Evolutionary conservation across 2,888 invertebrate genomes (phyloP), one percentile per base, ranked within the genome.

Genomic region (Chymomyza fuscimana): DNA sequence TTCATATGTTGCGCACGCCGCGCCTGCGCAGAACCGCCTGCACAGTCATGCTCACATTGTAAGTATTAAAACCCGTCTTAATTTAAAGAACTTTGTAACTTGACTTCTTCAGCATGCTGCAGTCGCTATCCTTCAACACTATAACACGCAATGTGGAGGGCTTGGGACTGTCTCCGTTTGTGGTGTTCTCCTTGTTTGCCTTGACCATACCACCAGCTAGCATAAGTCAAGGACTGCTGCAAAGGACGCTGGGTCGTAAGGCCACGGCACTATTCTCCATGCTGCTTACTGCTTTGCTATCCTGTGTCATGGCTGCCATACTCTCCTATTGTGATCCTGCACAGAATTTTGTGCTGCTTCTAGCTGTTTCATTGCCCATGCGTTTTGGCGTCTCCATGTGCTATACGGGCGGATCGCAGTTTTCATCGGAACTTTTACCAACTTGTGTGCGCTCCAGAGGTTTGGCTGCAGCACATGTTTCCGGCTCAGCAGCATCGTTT

Each of bases 361-460:
- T 93, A 56, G 88, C 92, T 3, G 78, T 94, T 66, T 92, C 93
- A 2, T 88, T 94, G 66, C 89, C 93, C 62, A 93, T 93, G 10
- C 91, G 94, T 9, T 91, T 94, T 65, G 93, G 93, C 22, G 93
- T 94, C 25, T 94, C 93, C 63, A 92, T 94, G n/a, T 93, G 94
- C 10, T 94, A 94, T 80, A 94, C 94, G 82, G 93, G 94, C 5
- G 93, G 93, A 19, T 93, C 93, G n/a, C 94, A 94, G 86, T 94
- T 94, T 81, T 93, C 93, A 1, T 93, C 94, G 1, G 94, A 94
- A 84, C 86, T 94, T 54, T 92, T 94, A 69, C 94, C 94, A 40
- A 94, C 94, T 1, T 93, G 93, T 73, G 93, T 94, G 7, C 90
- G 94, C 52, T 94, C 94, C 0, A 93, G 94, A 80, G 94, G 94